Percentiles rank a stretch among this genome's conserved stretches.
Conservation (phyloP, 2,797 vertebrate genomes). For the Astyanax mexicanus region DNA sequence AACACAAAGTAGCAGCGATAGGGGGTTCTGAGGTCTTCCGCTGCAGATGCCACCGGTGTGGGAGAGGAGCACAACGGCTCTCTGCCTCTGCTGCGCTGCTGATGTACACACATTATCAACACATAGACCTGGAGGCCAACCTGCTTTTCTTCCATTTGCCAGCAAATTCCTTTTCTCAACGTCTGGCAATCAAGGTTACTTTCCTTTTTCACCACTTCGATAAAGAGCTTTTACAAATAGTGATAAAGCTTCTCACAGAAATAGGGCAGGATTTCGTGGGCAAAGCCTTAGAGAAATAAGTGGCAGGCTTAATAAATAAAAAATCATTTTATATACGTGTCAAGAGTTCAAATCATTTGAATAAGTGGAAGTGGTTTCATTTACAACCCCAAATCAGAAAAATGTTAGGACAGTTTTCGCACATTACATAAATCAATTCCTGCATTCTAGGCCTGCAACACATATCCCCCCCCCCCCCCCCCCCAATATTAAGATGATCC, state of each 20-base stretch:
- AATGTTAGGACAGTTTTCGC: too few relatives aligned
- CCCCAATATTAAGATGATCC: too few relatives aligned
- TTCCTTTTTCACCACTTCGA: constrained; percentile 22
- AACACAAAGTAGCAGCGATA: constrained; percentile 17
- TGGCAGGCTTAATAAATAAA: neutral
- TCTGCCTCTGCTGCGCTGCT: constrained; percentile 20
- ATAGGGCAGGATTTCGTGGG: neutral
- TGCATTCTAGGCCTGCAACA: too few relatives aligned
- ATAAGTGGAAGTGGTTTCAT: too few relatives aligned
- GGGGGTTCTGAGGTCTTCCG: constrained; percentile 26
- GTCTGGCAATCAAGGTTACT: constrained; percentile 33
- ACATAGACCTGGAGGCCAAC: constrained; percentile 15
- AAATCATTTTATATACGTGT: neutral
- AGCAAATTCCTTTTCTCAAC: constrained; percentile 7
- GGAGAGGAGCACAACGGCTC: constrained; percentile 20
- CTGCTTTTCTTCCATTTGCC: constrained; percentile 17
- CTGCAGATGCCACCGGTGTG: constrained; percentile 3
- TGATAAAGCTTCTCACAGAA: neutral
- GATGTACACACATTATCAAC: constrained; percentile 24
- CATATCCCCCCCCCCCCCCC: too few relatives aligned
- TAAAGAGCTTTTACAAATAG: neutral
- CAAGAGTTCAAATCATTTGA: too few relatives aligned
- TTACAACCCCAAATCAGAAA: too few relatives aligned
- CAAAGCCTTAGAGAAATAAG: neutral
- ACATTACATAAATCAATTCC: too few relatives aligned